A percentile compares a stretch with the other conserved stretches of the same genome.
Conservation (phyloP, 2,797 vertebrate species). For the Tragopan temminckii region DNA sequence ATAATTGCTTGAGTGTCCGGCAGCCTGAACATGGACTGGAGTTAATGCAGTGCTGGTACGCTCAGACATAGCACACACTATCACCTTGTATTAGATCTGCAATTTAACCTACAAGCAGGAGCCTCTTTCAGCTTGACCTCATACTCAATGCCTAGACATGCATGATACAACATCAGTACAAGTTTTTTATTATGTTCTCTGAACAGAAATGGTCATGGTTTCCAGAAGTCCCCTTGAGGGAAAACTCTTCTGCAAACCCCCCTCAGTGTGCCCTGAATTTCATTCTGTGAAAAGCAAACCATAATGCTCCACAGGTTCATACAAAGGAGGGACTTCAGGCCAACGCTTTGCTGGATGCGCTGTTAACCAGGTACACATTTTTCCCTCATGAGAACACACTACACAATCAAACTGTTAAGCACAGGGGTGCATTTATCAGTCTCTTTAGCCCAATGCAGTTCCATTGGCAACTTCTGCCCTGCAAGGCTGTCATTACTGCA, state of each 20-base stretch:
- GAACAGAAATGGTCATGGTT: neutral
- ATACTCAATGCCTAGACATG: neutral
- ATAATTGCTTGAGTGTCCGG: neutral
- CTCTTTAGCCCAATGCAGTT: neutral
- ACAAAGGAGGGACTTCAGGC: neutral
- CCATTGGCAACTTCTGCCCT: neutral
- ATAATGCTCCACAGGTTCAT: neutral
- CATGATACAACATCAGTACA: neutral
- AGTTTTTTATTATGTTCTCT: neutral
- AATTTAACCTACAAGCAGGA: conserved; percentile 13
- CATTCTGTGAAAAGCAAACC: neutral
- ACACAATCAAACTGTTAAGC: neutral
- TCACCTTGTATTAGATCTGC: neutral
- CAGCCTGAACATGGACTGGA: neutral
- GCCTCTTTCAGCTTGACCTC: neutral
- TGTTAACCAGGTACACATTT: neutral
- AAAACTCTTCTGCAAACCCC: neutral
- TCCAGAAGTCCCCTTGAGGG: neutral
- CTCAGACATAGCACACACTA: neutral
- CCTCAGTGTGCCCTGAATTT: neutral
- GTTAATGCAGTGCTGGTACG: neutral
- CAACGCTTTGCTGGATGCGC: neutral
- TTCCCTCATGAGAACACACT: neutral
- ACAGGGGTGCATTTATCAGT: neutral
- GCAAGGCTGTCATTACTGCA: neutral